These are phyloP conservation scores for Tringa solitaria DNA, from an alignment of 2,113 vertebrate genomes.

Conservation along the genomic window DNA sequence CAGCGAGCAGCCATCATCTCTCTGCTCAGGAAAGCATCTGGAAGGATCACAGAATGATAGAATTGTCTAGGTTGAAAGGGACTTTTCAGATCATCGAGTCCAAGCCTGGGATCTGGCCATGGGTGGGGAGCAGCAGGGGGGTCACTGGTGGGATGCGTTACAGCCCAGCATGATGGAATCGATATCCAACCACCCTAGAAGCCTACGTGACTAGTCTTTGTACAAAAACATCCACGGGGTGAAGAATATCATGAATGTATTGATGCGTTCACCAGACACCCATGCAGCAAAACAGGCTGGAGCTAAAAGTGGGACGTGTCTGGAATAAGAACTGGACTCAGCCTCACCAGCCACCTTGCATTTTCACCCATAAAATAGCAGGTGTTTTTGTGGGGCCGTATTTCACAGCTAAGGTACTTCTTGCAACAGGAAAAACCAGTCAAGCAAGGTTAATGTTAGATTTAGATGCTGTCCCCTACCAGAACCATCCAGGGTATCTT, in stretches of 20 bases:
- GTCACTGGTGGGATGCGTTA: neutral
- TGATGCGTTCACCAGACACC: neutral
- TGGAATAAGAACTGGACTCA: neutral
- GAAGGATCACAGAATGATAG: neutral
- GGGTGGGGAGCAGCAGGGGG: neutral
- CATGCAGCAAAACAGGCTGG: neutral
- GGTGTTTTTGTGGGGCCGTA: neutral
- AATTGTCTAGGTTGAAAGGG: neutral
- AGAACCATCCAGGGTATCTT: neutral
- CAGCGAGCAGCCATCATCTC: rapidly evolving
- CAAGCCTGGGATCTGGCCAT: neutral
- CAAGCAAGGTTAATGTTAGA: neutral
- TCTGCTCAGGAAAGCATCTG: neutral
- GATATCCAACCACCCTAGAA: too few relatives aligned
- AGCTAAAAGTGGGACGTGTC: neutral
- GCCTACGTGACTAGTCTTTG: neutral
- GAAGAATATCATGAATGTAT: neutral
- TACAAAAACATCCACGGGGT: neutral
- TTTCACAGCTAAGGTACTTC: neutral
- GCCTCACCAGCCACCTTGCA: neutral
- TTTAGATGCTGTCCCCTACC: neutral
- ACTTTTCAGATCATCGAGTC: neutral
- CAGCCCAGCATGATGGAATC: rapidly evolving
- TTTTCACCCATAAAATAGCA: neutral
- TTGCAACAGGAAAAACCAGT: neutral